Base-by-base conservation (phyloP, 2,797 vertebrate genomes). In the Sebastes elongatus region DNA sequence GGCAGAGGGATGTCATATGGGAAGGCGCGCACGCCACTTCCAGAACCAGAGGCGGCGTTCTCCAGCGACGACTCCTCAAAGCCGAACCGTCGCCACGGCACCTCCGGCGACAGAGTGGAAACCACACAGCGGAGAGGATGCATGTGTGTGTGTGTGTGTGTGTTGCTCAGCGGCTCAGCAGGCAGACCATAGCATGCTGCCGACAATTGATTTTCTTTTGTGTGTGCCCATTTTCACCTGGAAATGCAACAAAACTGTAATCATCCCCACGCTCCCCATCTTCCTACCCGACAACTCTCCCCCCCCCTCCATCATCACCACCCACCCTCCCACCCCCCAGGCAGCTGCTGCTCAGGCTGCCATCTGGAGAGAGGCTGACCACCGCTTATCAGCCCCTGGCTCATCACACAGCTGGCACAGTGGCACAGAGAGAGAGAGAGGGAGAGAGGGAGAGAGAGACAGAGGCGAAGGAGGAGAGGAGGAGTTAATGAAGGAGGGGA, bases 281-380 rank as follows among this genome's bases (percentile, higher is more conserved):
- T 76, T 71, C 69, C 68, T 65, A 70, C 35, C 49, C 28, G 18
- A 59, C 71, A 74, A 23, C 62, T 64, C 46, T 20, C 16, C 22
- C 5, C 13, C n/a, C 23, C 63, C 33, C 38, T 8, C 4, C 16
- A n/a, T 52, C 49, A 53, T 53, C 87, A 69, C 83, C 85, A 74
- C 68, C 81, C 69, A 56, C 70, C 70, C 81, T 32, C 80, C 69
- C 83, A 38, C 57, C 82, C 85, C 85, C 69, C 82, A 86, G 92
- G 92, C 95, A 94, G 94, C 94, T 95, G 94, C 92, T 94, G 92
- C 88, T 94, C 91, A 81, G 85, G 74, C 92, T 92, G 92, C 94
- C 94, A 94, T 93, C 94, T 95, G 94, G 93, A 95, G 90, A 94
- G 92, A 91, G 90, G 84, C 87, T 89, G 94, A 93, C 93, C 94